Evolutionary conservation across 92 coral and sea anemone genomes (phyloP), one percentile per base, ranked within the genome.

Genomic region (Isaurus tuberculatus): DNA sequence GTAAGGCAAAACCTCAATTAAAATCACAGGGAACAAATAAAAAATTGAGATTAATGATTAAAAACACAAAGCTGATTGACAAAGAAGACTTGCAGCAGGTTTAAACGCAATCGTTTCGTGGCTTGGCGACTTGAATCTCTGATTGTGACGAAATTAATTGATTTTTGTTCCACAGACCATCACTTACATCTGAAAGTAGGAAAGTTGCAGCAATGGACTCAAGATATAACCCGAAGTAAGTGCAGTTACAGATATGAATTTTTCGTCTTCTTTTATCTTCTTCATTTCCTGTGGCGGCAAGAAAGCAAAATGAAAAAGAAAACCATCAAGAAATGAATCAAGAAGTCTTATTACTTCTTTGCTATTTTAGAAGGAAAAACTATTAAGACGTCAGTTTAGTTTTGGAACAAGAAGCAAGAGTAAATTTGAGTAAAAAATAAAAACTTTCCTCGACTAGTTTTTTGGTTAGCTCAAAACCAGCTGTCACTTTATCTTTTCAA

Each of bases 201-300:
- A 60, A 42, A 58, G 82, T 77, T 11, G 70, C 82, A 16, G 82
- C 82, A 0, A 77, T 77, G 82, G 82, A 77, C 33, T 60, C 82
- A 0, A 57, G 82, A 32, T 77, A 55, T 34, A 65, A 77, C 32
- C 70, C 82, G 23, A 77, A 77, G 82, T 77, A 58, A 77, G 82
- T 75, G n/a, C 19, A n/a, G 16, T 6, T 2, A 20, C 7, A 71
- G 30, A 20, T 42, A 72, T 25, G 25, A 42, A 16, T 43, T n/a
- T 44, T 34, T 20, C 51, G 17, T 51, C 53, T 5, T 26, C 43
- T 77, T 32, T 8, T 32, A 0, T 22, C 30, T 34, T 70, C 61
- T 49, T 49, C 80, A 5, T 20, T 55, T 55, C 28, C 22, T 22
- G 3, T 17, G 19, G 11, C 46, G 46, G 46, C 43, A n/a, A 0